phyloP scores from a whole-genome alignment of 2,113 vertebrate genomes.

The Nothobranchius kuhntae region DNA sequence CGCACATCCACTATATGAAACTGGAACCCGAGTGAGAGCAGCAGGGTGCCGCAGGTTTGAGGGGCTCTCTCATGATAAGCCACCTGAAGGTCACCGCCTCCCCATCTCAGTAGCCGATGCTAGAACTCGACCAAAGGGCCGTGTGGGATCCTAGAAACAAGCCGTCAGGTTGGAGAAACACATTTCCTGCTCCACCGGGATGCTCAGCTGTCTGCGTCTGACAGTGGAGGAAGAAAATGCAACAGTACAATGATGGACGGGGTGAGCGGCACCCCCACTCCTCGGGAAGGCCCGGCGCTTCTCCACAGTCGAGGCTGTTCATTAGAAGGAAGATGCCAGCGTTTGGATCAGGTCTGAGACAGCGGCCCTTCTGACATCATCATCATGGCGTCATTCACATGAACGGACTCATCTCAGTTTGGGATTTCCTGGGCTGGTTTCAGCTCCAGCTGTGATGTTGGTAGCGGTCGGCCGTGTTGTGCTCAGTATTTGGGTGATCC shows the following conservation, averaged over 20 bases:
- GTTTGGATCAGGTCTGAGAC: slow-evolving; percentile 34
- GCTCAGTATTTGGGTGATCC: slow-evolving; percentile 36
- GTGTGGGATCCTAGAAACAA: slow-evolving; percentile 51
- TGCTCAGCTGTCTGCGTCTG: slow-evolving; percentile 30
- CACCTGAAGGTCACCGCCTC: slow-evolving; percentile 60
- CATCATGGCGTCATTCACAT: slow-evolving; percentile 30
- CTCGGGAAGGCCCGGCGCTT: slow-evolving; percentile 17
- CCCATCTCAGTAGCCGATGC: slow-evolving; percentile 61
- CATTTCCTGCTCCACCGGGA: slow-evolving; percentile 49
- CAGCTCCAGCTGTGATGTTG: background rate
- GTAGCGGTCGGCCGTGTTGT: slow-evolving; percentile 10
- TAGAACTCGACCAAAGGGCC: slow-evolving; percentile 63
- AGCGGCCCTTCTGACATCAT: slow-evolving; percentile 13
- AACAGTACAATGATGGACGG: slow-evolving; percentile 17
- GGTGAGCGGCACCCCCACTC: slow-evolving; percentile 19
- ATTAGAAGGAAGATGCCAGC: slow-evolving; percentile 24
- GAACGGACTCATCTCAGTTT: slow-evolving; percentile 53
- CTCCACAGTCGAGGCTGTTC: slow-evolving; percentile 23
- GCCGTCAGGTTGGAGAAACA: slow-evolving; percentile 37
- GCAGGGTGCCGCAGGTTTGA: slow-evolving; percentile 77
- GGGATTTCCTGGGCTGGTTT: slow-evolving; percentile 33
- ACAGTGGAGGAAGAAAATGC: slow-evolving; percentile 31
- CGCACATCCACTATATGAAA: slow-evolving; percentile 93
- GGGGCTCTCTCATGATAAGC: slow-evolving; percentile 78
- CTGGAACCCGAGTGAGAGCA: slow-evolving; percentile 75